Evolutionary conservation across 2,888 invertebrate genomes (phyloP).

Genomic region (Mythimna lalbum): DNA sequence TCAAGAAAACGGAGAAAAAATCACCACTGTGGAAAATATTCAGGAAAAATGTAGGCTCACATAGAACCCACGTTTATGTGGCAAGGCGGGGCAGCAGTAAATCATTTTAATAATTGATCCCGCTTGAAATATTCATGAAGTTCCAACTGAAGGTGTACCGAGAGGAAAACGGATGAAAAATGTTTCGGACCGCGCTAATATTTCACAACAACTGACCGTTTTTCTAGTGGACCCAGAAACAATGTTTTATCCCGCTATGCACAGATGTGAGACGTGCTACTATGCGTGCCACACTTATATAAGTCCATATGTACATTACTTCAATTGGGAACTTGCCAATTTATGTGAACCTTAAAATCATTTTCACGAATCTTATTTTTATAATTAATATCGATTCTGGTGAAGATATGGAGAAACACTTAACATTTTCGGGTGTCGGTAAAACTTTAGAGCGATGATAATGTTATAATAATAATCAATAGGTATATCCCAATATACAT

Average conservation of each 20-base stretch:
- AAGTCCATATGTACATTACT: background rate
- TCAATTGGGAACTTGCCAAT: slow-evolving; percentile 12
- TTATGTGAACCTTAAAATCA: too few species aligned
- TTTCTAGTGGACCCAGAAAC: slow-evolving; percentile 62
- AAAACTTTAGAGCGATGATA: too few species aligned
- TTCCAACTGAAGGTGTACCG: slow-evolving; percentile 82
- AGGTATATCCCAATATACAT: too few species aligned
- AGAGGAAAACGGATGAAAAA: slow-evolving; percentile 85
- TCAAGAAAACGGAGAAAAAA: slow-evolving; percentile 62
- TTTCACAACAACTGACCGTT: slow-evolving; percentile 80
- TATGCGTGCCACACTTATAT: too few species aligned
- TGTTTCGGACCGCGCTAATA: slow-evolving; percentile 78
- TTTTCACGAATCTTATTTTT: too few species aligned
- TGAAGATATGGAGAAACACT: too few species aligned
- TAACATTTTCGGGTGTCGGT: too few species aligned
- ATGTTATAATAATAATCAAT: too few species aligned
- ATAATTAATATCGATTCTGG: too few species aligned
- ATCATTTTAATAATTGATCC: slow-evolving; percentile 91
- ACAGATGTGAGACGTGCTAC: slow-evolving; percentile 18
- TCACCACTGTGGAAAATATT: slow-evolving; percentile 58
- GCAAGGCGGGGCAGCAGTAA: slow-evolving; percentile 81
- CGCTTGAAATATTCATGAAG: slow-evolving; percentile 88
- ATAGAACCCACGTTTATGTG: slow-evolving; percentile 76
- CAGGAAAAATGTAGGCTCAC: slow-evolving; percentile 74
- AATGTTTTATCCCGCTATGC: slow-evolving; percentile 62